phyloP scores from a whole-genome alignment of 2,888 invertebrate species.

The Sinelater perroti region DNA sequence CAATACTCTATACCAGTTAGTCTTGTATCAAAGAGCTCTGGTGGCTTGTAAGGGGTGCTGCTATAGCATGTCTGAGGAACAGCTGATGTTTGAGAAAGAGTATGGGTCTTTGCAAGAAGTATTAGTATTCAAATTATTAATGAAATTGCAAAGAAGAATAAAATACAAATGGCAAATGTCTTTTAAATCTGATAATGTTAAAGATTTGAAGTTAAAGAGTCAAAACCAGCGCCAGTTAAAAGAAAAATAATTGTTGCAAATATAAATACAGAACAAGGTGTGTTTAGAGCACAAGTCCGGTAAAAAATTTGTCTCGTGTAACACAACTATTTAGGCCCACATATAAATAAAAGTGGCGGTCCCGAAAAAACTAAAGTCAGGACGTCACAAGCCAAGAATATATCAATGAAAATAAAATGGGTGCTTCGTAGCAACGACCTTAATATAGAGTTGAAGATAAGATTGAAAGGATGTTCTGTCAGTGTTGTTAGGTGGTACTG shows the following conservation, averaged over 20 bases:
- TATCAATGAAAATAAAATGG: too few relatives aligned
- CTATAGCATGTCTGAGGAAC: conserved; percentile 75
- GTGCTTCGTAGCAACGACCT: too few relatives aligned
- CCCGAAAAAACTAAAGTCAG: too few relatives aligned
- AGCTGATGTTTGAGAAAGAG: conserved; percentile 85
- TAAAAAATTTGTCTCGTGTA: too few relatives aligned
- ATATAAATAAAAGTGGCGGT: too few relatives aligned
- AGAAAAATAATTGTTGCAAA: conserved; percentile 46
- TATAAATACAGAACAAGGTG: conserved; percentile 62
- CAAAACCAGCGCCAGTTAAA: conserved; percentile 48
- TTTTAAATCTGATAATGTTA: conserved; percentile 36
- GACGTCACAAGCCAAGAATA: too few relatives aligned
- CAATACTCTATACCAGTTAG: conserved; percentile 70
- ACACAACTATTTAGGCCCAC: too few relatives aligned
- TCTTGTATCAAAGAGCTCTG: conserved; percentile 68
- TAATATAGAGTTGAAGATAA: too few relatives aligned
- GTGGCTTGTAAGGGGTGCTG: conserved; percentile 75
- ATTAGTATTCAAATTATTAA: conserved; percentile 55
- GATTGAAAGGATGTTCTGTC: too few relatives aligned
- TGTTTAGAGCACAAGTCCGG: too few relatives aligned
- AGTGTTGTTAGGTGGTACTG: too few relatives aligned
- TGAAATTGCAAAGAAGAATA: conserved; percentile 55
- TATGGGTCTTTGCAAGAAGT: conserved; percentile 72
- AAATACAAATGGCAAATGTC: conserved; percentile 37
- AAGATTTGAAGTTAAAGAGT: conserved; percentile 45